A percentile compares a stretch with the other conserved stretches of the same genome.
Evolutionary conservation across 2,797 vertebrate genomes (phyloP).

Genomic region (Spea hammondii): DNA sequence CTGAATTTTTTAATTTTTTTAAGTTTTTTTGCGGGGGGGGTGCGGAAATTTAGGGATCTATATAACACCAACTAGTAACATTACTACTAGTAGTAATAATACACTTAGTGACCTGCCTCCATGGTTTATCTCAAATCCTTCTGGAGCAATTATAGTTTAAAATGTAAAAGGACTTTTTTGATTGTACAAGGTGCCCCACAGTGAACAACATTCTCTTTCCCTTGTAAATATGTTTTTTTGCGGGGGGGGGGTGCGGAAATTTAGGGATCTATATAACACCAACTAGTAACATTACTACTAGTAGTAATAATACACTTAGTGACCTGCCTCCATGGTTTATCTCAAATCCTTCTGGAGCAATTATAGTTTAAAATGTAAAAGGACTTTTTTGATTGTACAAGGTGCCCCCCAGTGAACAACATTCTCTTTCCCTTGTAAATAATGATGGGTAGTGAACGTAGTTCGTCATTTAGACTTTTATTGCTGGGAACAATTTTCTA

Average conservation of each 20-base stretch:
- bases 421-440: slow-evolving; percentile 5
- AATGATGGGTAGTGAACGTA: not conserved
- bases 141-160: not conserved
- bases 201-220: not conserved
- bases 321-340: too few relatives aligned
- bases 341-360: not conserved
- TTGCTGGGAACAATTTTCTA: not conserved
- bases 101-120: too few relatives aligned
- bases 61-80: too few relatives aligned
- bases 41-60: too few relatives aligned
- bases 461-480: slow-evolving; percentile 7
- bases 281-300: too few relatives aligned
- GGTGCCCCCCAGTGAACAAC: not conserved
- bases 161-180: not conserved
- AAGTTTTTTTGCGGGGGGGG: too few relatives aligned
- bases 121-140: not conserved
- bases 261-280: too few relatives aligned
- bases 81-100: too few relatives aligned
- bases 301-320: too few relatives aligned
- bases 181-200: not conserved
- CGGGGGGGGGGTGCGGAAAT: too few relatives aligned
- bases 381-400: not conserved
- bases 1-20: too few relatives aligned
- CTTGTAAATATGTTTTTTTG: slow-evolving; percentile 13
- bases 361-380: not conserved